These are phyloP conservation scores for Penaeus japonicus DNA, from an alignment of 1,140 invertebrate species.

Conservation along the genomic window DNA sequence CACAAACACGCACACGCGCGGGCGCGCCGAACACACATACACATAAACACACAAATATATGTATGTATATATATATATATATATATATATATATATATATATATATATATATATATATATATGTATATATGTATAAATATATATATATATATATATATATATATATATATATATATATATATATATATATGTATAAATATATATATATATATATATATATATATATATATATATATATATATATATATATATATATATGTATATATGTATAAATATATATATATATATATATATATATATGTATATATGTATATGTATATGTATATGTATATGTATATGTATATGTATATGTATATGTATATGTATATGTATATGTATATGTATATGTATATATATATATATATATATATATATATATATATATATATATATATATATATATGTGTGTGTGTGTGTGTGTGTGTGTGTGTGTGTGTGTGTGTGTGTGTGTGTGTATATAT, in stretches of 20 bases:
- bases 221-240: conserved; percentile 28
- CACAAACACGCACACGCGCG: too few species aligned
- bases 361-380: conserved; percentile 17
- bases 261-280: conserved; percentile 26
- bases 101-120: conserved; percentile 13
- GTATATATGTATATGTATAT: not conserved
- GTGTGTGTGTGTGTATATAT: conserved; percentile 4
- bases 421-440: not conserved
- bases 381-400: conserved; percentile 17
- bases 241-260: conserved; percentile 28
- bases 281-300: conserved; percentile 6
- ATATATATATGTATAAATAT: conserved; percentile 30
- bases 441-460: not conserved
- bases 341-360: conserved; percentile 12
- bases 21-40: too few species aligned
- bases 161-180: conserved; percentile 35
- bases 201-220: conserved; percentile 32
- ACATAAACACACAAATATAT: not conserved
- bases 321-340: not conserved
- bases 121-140: conserved; percentile 32
- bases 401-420: conserved; percentile 22
- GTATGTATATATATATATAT: not conserved
- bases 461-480: conserved; percentile 9
- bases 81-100: not conserved
- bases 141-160: conserved; percentile 31